Evolutionary conservation across 2,888 invertebrate genomes (phyloP).

Genomic region (Xylota sylvarum): DNA sequence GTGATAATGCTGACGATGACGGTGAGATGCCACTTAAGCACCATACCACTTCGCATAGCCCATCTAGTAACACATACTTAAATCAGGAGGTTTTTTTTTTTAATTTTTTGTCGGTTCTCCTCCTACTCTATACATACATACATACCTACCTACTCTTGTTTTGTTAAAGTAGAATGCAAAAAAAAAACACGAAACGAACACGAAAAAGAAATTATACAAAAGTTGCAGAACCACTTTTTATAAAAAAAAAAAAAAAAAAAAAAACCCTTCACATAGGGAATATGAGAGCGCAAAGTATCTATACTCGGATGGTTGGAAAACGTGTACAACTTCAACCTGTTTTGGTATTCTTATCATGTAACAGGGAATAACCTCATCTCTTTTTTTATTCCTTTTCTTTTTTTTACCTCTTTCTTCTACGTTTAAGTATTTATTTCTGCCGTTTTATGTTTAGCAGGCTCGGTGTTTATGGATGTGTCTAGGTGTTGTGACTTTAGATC

Average conservation of each 20-base stretch:
- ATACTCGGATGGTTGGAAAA: constrained; percentile 58
- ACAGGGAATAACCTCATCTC: constrained; percentile 71
- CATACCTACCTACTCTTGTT: constrained; percentile 37
- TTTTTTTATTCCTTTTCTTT: constrained; percentile 30
- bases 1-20: constrained; percentile 52
- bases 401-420: constrained; percentile 15
- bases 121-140: constrained; percentile 26
- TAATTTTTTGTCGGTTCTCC: constrained; percentile 20
- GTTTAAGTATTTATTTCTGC: constrained; percentile 62
- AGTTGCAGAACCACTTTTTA: constrained; percentile 73
- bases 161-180: constrained; percentile 70
- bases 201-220: constrained; percentile 67
- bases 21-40: constrained; percentile 74
- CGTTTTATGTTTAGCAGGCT: constrained; percentile 66
- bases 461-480: constrained; percentile 68
- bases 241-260: constrained; percentile 41
- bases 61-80: constrained; percentile 63
- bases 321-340: constrained; percentile 76
- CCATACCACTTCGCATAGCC: constrained; percentile 57
- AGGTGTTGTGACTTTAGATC: constrained; percentile 50
- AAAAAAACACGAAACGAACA: constrained; percentile 43
- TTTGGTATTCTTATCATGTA: constrained; percentile 75
- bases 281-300: constrained; percentile 49
- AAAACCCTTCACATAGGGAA: constrained; percentile 59
- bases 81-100: constrained; percentile 19